Evolutionary conservation across 1,140 invertebrate species (phyloP).

Genomic region (Caenorhabditis briggsae): DNA sequence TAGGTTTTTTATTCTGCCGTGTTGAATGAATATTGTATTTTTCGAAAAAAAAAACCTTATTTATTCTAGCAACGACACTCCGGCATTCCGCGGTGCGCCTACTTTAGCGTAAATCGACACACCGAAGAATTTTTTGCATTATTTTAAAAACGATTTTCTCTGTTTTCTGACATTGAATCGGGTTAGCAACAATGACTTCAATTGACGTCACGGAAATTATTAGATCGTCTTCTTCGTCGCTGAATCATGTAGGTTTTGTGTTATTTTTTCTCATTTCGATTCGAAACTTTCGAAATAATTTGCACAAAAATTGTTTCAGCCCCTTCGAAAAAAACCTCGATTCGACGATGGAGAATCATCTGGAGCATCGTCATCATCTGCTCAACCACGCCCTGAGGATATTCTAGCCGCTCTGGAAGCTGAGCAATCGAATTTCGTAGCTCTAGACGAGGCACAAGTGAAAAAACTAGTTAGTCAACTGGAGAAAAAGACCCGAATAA

Average conservation of each 20-base stretch:
- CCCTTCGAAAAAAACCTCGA: constrained; percentile 45
- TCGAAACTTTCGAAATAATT: constrained; percentile 10
- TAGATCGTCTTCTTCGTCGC: not conserved
- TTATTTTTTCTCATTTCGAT: too few relatives aligned
- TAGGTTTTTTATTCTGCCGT: too few relatives aligned
- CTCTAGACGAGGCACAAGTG: constrained; percentile 57
- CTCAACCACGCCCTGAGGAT: constrained; percentile 50
- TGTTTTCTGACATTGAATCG: not conserved
- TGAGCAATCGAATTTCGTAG: constrained; percentile 60
- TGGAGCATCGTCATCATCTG: constrained; percentile 19
- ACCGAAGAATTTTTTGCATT: too few relatives aligned
- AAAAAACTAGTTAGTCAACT: constrained; percentile 80
- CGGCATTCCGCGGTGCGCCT: too few relatives aligned
- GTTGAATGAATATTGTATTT: too few relatives aligned
- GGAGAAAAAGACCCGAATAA: constrained; percentile 93
- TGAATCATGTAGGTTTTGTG: constrained; percentile 33
- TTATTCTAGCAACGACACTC: too few relatives aligned
- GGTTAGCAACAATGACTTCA: constrained; percentile 41
- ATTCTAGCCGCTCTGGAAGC: constrained; percentile 67
- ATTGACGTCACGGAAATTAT: constrained; percentile 66
- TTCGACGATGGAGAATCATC: constrained; percentile 21
- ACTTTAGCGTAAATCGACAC: too few relatives aligned
- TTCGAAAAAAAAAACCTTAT: too few relatives aligned
- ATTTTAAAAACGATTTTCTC: too few relatives aligned
- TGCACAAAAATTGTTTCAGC: constrained; percentile 33